Conservation (phyloP, 2,888 invertebrate species). For the Biston betularia region DNA sequence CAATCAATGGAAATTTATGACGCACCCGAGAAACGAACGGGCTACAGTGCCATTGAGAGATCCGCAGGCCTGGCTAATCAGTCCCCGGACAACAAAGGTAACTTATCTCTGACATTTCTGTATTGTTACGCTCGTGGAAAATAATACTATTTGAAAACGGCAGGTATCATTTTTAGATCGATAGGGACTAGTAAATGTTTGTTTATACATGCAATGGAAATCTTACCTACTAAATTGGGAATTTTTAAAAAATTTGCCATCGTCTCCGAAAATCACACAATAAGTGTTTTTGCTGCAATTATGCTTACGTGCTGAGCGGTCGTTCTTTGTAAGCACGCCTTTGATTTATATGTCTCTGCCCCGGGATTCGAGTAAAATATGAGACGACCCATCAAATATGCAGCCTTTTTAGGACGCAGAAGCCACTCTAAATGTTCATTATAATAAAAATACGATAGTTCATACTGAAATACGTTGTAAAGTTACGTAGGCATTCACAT, state of each 20-base stretch:
- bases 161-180: conserved; percentile 39
- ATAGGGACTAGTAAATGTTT: conserved; percentile 31
- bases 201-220: conserved; percentile 18
- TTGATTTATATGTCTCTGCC: conserved; percentile 80
- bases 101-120: conserved; percentile 54
- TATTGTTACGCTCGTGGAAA: conserved; percentile 39
- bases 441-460: conserved; percentile 84
- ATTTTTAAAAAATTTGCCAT: conserved; percentile 83
- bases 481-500: conserved; percentile 51
- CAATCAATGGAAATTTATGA: conserved; percentile 87
- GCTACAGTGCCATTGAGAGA: conserved; percentile 73
- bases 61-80: conserved; percentile 76
- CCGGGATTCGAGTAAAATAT: conserved; percentile 79
- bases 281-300: conserved; percentile 83
- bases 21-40: conserved; percentile 77
- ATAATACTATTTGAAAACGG: conserved; percentile 31
- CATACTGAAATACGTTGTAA: conserved; percentile 66
- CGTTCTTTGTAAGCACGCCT: conserved; percentile 75
- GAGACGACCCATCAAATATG: conserved; percentile 80
- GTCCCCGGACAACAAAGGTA: conserved; percentile 64
- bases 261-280: conserved; percentile 79
- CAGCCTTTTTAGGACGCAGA: conserved; percentile 74
- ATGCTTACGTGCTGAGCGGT: conserved; percentile 77
- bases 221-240: conserved; percentile 45
- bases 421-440: conserved; percentile 78